phyloP scores from a whole-genome alignment of 2,888 invertebrate genomes.

The Cosmia trapezina region DNA sequence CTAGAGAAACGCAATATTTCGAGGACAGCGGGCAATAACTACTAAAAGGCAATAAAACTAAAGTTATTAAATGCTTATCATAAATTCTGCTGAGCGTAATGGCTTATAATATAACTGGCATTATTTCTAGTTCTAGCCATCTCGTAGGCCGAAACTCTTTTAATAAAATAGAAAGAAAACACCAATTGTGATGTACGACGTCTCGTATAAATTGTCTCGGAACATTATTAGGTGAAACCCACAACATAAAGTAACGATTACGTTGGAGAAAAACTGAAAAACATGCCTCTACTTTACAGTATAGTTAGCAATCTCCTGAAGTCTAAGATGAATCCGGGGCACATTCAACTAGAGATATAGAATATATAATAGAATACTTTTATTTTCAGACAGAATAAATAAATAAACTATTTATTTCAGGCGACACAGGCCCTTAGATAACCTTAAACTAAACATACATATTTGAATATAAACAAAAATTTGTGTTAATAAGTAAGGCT shows the following conservation, averaged over 20 bases:
- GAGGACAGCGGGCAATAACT: conserved; percentile 35
- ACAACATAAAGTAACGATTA: background rate
- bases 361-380: no score
- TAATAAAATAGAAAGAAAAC: conserved; percentile 32
- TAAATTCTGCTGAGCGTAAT: conserved; percentile 45
- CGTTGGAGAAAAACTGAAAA: no score
- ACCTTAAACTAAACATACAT: no score
- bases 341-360: no score
- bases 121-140: conserved; percentile 22
- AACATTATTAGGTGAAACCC: conserved; percentile 21
- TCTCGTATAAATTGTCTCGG: conserved; percentile 18
- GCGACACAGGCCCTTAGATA: no score
- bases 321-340: no score
- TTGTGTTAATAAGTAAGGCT: no score
- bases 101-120: conserved; percentile 30
- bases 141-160: conserved; percentile 25
- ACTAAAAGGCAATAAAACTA: conserved; percentile 47
- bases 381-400: no score
- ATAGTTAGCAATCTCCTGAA: no score
- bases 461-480: no score
- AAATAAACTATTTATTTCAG: no score
- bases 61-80: conserved; percentile 58
- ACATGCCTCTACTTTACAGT: no score
- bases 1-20: conserved; percentile 15
- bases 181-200: conserved; percentile 27